Evolutionary conservation across 1,140 invertebrate genomes (phyloP).

Genomic region (Drosophila nannoptera): DNA sequence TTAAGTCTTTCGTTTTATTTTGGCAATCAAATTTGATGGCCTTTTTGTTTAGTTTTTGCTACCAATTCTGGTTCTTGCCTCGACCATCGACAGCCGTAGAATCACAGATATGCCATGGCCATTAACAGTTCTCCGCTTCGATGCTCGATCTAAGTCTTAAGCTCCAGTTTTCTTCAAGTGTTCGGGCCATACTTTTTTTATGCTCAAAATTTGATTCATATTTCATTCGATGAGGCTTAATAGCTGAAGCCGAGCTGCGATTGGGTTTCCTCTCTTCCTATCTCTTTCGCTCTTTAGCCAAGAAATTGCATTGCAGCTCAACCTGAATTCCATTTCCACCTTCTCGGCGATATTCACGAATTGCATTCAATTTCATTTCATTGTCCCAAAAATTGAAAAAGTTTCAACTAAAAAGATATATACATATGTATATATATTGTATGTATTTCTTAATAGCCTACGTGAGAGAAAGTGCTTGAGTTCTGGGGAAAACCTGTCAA

Average conservation of each 20-base stretch:
- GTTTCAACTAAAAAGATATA: constrained; percentile 23
- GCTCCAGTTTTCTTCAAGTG: constrained; percentile 1
- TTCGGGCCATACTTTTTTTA: neutral
- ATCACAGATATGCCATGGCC: constrained; percentile 16
- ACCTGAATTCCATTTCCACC: too few species aligned
- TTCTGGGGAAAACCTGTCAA: constrained; percentile 61
- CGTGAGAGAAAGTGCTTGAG: constrained; percentile 72
- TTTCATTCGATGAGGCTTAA: too few species aligned
- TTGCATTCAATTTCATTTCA: constrained; percentile 36
- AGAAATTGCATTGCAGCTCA: too few species aligned
- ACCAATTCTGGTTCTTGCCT: constrained; percentile 6
- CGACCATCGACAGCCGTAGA: too few species aligned
- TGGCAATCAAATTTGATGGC: constrained; percentile 58
- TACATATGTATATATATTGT: neutral
- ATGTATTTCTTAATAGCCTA: constrained; percentile 55
- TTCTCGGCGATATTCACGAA: neutral
- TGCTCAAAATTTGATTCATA: neutral
- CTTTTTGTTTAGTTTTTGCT: neutral
- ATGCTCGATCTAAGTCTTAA: neutral
- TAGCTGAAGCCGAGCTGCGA: too few species aligned
- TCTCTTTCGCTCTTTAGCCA: too few species aligned
- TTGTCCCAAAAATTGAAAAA: constrained; percentile 58
- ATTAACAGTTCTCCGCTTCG: constrained; percentile 1
- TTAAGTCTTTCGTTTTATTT: constrained; percentile 64
- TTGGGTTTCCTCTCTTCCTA: too few species aligned